Base-by-base conservation (phyloP, 2,888 invertebrate genomes). In the Ophioninae sp. region DNA sequence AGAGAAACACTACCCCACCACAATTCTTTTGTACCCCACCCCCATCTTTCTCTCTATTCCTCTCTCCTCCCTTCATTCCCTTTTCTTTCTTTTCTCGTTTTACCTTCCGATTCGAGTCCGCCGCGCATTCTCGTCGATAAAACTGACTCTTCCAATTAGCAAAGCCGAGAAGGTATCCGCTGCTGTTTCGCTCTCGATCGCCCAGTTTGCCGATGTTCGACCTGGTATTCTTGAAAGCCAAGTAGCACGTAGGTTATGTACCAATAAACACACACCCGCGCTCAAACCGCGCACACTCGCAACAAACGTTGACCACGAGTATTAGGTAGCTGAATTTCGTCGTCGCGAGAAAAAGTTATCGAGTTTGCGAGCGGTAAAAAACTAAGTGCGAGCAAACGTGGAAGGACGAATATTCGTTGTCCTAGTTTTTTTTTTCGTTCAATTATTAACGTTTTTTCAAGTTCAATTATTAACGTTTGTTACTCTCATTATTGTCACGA, bases 101-200 rank as follows among this genome's bases (percentile, higher is more conserved):
- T 70, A 75, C 37, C 65, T 79, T 70, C 20, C 62, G 76, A 70
- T 81, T 30, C 75, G 70, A 77, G 44, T 75, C 77, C 50, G 65
- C 61, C 37, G 75, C 75, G 79, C 76, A 77, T 83, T 79, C 81
- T 81, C 83, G 79, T 85, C 85, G 83, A 81, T 85, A 81, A 84
- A 84, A 81, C 83, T 80, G 84, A 85, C 83, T 85, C 83, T 85
- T 85, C 84, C 82, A 83, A 85, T 85, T 85, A 85, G 83, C 80
- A 80, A 61, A 80, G 69, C 76, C 61, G 44, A 76, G 67, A 68
- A 79, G 57, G 44, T 21, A 37, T 64, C 57, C 64, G 68, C 78
- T 72, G 61, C 50, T 20, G 73, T 59, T 73, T 82, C n/a, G n/a
- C 59, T 67, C 68, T 61, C 73, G 72, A 39, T 77, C 72, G 50